Evolutionary conservation across 2,113 vertebrate species (phyloP).

Genomic region (Bufo gargarizans): DNA sequence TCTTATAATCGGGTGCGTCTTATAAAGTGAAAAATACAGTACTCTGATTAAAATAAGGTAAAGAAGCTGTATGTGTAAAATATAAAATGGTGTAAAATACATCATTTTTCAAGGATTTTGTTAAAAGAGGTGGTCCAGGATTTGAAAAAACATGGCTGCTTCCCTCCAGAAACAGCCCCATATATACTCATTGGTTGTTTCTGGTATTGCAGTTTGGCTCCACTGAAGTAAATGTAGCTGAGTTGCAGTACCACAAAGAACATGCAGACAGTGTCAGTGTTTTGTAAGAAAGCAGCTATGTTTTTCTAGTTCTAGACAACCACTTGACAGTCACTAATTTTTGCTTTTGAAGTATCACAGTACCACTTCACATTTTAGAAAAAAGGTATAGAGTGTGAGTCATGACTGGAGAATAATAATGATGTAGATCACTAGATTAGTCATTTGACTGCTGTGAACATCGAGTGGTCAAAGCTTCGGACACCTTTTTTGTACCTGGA

Average conservation of each 20-base stretch:
- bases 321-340: not conserved
- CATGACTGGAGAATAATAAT: not conserved
- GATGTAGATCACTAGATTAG: conserved; percentile 4
- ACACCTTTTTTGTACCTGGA: not conserved
- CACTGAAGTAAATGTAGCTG: too few species aligned
- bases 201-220: too few species aligned
- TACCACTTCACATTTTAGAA: not conserved
- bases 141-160: too few species aligned
- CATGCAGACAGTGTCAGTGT: too few species aligned
- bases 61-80: not conserved
- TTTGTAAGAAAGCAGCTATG: too few species aligned
- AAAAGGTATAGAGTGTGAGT: not conserved
- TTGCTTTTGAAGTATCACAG: not conserved
- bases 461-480: not conserved
- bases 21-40: too few species aligned
- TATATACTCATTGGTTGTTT: too few species aligned
- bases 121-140: not conserved
- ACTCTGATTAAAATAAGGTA: not conserved
- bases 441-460: not conserved
- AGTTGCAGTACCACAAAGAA: too few species aligned
- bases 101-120: not conserved
- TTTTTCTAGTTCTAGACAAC: too few species aligned
- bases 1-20: too few species aligned
- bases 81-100: not conserved
- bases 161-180: too few species aligned